Base-by-base conservation (phyloP, 1,140 invertebrate species). In the Drosophila jambulina region DNA sequence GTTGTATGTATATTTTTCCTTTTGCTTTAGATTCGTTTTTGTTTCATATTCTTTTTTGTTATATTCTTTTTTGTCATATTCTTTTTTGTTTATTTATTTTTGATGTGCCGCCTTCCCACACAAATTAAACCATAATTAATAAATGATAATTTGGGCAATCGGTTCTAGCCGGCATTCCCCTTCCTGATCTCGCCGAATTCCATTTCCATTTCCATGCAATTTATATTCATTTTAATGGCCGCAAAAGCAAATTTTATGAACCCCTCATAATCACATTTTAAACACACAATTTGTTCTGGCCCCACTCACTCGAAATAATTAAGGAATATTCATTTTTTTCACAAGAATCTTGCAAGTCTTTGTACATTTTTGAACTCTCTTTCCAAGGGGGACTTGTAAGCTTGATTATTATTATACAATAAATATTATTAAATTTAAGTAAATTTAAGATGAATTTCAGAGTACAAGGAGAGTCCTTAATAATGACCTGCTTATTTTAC, bases 81-180 rank as follows among this genome's bases (percentile, higher is more conserved):
- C 8, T 27, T 53, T 53, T 29, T 27, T 49, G n/a, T 45, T 42
- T 54, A 29, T 65, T 51, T 29, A 15, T 51, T 43, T 80, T 82
- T 77, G 62, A 77, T 80, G 23, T 25, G 77, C 63, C 82, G 85
- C 84, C 84, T 88, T 88, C 85, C 84, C 84, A 88, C 84, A 90
- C 84, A 88, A 90, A 88, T 88, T 90, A 90, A 88, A 84, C 61
- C 72, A 88, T 83, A 88, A 88, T 90, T 88, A 88, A 88, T 88
- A 88, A 88, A 90, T 83, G 83, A 87, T 83, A 88, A 88, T 83
- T 74, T 40, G 49, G 53, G 40, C 58, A 34, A 54, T 63, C 25
- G 46, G 32, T 10, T 49, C 13, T 29, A 48, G 46, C 34, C 42
- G 49, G 5, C 49, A 32, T 34, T 23, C 23, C 34, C 9, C 60